Evolutionary conservation across 1,140 invertebrate species (phyloP).

Genomic region (Panulirus ornatus): DNA sequence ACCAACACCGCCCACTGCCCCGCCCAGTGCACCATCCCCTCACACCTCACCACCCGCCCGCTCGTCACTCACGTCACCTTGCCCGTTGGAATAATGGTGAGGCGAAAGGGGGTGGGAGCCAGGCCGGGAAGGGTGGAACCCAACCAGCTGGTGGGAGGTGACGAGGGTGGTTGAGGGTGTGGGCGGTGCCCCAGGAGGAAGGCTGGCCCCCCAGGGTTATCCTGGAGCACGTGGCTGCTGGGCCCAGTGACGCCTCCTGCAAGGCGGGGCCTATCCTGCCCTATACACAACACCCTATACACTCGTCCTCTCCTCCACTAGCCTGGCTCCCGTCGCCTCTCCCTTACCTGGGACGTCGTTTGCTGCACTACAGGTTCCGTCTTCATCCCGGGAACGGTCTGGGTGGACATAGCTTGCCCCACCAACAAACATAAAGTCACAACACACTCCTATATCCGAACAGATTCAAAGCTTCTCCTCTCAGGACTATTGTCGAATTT

Average conservation of each 20-base stretch:
- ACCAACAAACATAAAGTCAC: constrained; percentile 1
- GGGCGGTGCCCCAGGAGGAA: constrained; percentile 61
- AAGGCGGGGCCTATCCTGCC: constrained; percentile 65
- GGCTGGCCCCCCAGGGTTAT: constrained; percentile 53
- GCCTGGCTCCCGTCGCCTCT: background rate
- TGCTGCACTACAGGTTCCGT: constrained; percentile 57
- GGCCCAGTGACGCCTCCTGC: constrained; percentile 67
- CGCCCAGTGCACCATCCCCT: constrained; percentile 54
- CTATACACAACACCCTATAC: constrained; percentile 25
- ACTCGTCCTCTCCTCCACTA: constrained; percentile 7
- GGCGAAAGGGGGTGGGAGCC: background rate
- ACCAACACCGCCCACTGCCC: constrained; percentile 59
- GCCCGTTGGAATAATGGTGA: background rate
- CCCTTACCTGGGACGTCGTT: constrained; percentile 42
- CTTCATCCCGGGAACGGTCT: constrained; percentile 48
- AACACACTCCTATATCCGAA: constrained; percentile 27
- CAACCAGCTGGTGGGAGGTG: too few species aligned
- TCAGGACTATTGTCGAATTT: constrained; percentile 50
- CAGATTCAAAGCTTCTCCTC: constrained; percentile 60
- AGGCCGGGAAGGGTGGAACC: too few species aligned
- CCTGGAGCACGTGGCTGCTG: constrained; percentile 64
- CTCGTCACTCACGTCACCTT: background rate
- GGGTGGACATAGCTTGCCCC: constrained; percentile 30
- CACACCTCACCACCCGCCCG: background rate
- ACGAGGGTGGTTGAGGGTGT: too few species aligned